These are phyloP conservation scores for Nannospalax galili DNA, from an alignment of 2,113 vertebrate genomes.

Conservation along the genomic window DNA sequence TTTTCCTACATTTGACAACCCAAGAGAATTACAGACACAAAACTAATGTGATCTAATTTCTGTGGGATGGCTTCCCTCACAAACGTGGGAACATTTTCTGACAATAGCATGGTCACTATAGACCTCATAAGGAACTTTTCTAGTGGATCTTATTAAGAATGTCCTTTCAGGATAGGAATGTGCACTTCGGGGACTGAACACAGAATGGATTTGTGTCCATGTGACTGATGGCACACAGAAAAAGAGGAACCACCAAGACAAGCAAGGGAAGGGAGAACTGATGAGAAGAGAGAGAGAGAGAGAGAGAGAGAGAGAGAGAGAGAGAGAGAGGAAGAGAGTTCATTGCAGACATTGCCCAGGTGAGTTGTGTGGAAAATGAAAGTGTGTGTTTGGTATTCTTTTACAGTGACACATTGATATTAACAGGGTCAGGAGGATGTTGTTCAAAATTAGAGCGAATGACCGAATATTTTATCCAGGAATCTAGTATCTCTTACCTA, in stretches of 20 bases:
- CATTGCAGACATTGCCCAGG: not conserved
- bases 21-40: not conserved
- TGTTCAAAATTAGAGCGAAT: not conserved
- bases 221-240: not conserved
- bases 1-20: not conserved
- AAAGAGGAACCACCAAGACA: not conserved
- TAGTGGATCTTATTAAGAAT: not conserved
- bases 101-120: not conserved
- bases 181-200: not conserved
- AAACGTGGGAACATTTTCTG: not conserved
- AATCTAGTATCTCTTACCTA: not conserved
- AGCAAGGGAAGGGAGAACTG: rapidly evolving
- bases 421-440: rapidly evolving
- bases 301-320: not conserved
- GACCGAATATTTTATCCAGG: not conserved
- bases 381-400: not conserved
- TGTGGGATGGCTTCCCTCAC: not conserved
- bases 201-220: not conserved
- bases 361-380: not conserved
- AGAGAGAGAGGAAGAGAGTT: not conserved
- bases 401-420: not conserved
- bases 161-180: not conserved
- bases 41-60: not conserved
- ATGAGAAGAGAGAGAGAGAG: too few species aligned
- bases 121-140: not conserved